These are phyloP conservation scores for Blomia tropicalis DNA, from an alignment of 2,888 invertebrate genomes.

Conservation along the genomic window DNA sequence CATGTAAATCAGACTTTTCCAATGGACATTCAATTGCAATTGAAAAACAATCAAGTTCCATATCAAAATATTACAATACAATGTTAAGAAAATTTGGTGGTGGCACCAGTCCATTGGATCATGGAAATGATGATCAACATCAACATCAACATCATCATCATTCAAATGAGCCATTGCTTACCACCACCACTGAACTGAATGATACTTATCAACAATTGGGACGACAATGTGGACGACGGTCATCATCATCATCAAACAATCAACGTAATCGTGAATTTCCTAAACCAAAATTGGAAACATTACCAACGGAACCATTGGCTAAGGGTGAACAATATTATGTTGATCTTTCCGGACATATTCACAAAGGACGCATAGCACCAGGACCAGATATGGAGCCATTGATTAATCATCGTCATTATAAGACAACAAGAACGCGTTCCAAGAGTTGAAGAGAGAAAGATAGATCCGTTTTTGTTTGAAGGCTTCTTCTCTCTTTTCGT, in stretches of 20 bases:
- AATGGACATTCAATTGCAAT: neutral
- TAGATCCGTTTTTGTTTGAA: too few relatives aligned
- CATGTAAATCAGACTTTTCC: conserved; percentile 32
- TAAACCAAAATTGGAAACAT: conserved; percentile 62
- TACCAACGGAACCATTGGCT: conserved; percentile 65
- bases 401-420: neutral
- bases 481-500: too few relatives aligned
- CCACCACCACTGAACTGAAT: too few relatives aligned
- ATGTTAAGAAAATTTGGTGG: conserved; percentile 4
- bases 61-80: neutral
- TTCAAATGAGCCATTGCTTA: neutral
- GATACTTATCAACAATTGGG: conserved; percentile 1
- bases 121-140: conserved; percentile 25
- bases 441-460: too few relatives aligned
- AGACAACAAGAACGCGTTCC: too few relatives aligned
- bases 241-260: conserved; percentile 73
- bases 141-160: neutral
- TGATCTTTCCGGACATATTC: conserved; percentile 81
- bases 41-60: conserved; percentile 1
- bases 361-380: conserved; percentile 64
- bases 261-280: conserved; percentile 68
- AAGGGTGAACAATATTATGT: conserved; percentile 85
- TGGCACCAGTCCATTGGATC: conserved; percentile 38
- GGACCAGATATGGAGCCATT: conserved; percentile 7
- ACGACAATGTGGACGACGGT: conserved; percentile 51